phyloP scores from a whole-genome alignment of 2,113 vertebrate species.

The Trochalopteron elliotii region DNA sequence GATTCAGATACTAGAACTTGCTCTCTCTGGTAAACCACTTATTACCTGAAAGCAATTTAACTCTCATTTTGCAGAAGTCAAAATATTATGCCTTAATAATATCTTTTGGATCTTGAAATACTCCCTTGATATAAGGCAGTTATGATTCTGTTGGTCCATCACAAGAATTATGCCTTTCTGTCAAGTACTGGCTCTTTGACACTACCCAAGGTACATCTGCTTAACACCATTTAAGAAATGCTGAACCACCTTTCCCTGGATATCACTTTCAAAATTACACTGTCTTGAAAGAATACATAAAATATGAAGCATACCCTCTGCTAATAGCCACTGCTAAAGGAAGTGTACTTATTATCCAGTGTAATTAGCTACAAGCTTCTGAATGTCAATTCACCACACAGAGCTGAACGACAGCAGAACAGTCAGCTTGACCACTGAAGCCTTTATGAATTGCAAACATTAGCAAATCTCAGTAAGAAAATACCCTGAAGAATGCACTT shows the following conservation, averaged over 20 bases:
- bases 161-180: not conserved
- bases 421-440: not conserved
- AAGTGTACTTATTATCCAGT: not conserved
- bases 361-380: not conserved
- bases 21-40: not conserved
- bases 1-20: not conserved
- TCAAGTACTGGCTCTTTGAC: not conserved
- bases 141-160: not conserved
- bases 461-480: slow-evolving; percentile 15
- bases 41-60: not conserved
- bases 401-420: not conserved
- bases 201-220: not conserved
- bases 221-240: not conserved
- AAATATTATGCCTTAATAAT: not conserved
- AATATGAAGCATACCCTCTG: not conserved
- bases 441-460: slow-evolving; percentile 12
- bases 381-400: not conserved
- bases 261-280: not conserved
- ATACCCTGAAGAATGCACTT: not conserved
- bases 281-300: not conserved
- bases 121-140: not conserved
- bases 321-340: not conserved
- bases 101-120: not conserved
- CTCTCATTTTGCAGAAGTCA: not conserved
- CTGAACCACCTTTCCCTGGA: not conserved